These are phyloP conservation scores for Actias luna DNA, from an alignment of 2,888 invertebrate species.

Conservation along the genomic window DNA sequence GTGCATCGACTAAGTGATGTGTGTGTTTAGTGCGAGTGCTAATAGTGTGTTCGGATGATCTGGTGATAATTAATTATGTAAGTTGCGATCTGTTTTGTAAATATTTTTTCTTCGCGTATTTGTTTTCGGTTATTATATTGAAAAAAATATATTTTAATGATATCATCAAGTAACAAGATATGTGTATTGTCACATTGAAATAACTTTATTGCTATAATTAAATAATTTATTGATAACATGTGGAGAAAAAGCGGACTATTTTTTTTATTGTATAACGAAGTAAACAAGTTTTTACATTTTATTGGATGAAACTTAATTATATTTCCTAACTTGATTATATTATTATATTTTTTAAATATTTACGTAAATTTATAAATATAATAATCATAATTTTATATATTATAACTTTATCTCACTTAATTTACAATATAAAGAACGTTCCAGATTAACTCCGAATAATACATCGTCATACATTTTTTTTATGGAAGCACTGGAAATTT, in stretches of 20 bases:
- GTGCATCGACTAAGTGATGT: conserved; percentile 11
- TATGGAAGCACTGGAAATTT: too few relatives aligned
- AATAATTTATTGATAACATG: not conserved
- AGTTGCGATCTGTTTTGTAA: not conserved
- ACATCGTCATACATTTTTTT: too few relatives aligned
- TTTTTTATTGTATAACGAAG: too few relatives aligned
- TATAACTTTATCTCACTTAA: too few relatives aligned
- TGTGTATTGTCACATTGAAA: not conserved
- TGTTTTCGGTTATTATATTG: not conserved
- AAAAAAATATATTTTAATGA: not conserved
- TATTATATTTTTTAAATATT: too few relatives aligned
- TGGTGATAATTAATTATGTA: not conserved
- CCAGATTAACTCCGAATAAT: too few relatives aligned
- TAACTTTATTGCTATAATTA: not conserved
- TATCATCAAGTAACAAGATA: not conserved
- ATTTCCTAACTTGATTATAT: too few relatives aligned
- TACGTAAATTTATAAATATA: too few relatives aligned
- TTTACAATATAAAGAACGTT: too few relatives aligned
- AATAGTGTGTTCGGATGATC: conserved; percentile 1
- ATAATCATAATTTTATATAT: too few relatives aligned
- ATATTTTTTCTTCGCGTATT: not conserved
- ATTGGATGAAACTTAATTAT: too few relatives aligned
- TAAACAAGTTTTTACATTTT: not conserved
- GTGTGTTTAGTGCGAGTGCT: conserved; percentile 5
- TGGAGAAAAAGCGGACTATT: too few relatives aligned